Base-by-base conservation (phyloP, 2,797 vertebrate genomes). In the Epinephelus malabaricus region DNA sequence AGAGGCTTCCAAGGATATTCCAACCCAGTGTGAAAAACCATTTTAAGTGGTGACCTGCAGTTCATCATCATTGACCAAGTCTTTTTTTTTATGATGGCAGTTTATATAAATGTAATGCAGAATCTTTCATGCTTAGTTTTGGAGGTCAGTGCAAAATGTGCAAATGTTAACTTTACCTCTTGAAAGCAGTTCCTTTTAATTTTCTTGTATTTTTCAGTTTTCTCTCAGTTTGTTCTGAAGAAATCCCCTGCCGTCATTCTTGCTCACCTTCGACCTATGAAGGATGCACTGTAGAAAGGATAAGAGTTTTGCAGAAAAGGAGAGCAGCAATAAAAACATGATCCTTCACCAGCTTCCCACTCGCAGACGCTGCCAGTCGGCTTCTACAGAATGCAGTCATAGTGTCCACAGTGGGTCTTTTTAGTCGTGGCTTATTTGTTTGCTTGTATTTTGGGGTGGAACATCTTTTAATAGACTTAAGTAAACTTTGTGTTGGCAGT, bases 101-200 rank as follows among this genome's bases (percentile, higher is more conserved):
- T 47, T 59, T 18, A 38, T 40, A 67, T 34, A 14, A 38, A 64
- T 15, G 27, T 45, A 21, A 19, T 49, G 12, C 18, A 59, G 34
- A 69, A 6, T 49, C 27, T n/a, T 47, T 73, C 55, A 13, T 74
- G 5, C 46, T 38, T 21, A 18, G 18, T 23, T 68, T 56, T 50
- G 23, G 38, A 71, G 49, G 56, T 67, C 64, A 49, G 15, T 51
- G 47, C 9, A 47, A 47, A 69, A 10, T 18, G 59, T 46, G 6
- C 10, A 53, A 19, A 46, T 60, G 38, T 47, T 38, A 30, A 53
- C 38, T 51, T 50, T 43, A 38, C 4, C 6, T 56, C 13, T 38
- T 59, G 4, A 62, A 61, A 27, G 14, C 8, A 23, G 11, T 3
- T 23, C 56, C 40, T 49, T 27, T 67, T 38, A 34, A 34, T 34